phyloP scores from a whole-genome alignment of 2,113 vertebrate species.

The Sisor rabdophorus region DNA sequence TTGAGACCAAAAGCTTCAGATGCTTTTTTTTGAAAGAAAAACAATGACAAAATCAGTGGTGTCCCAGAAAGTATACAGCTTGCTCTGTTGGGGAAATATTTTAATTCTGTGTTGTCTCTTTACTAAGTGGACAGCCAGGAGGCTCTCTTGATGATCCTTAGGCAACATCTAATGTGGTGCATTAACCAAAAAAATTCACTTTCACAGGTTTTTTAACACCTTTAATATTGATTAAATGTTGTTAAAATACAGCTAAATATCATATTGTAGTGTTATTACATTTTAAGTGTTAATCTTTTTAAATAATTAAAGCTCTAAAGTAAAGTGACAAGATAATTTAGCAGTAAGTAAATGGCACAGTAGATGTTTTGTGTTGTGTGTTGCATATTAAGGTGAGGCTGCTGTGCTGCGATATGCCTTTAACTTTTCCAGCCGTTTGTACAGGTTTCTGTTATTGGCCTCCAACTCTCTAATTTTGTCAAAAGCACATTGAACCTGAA shows the following conservation, averaged over 20 bases:
- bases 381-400: slow-evolving; percentile 76
- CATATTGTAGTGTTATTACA: background rate
- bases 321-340: slow-evolving; percentile 1
- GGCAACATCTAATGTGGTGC: too few species aligned
- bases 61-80: too few species aligned
- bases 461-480: slow-evolving; percentile 94
- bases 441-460: slow-evolving; percentile 88
- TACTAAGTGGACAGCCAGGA: too few species aligned
- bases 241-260: background rate
- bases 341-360: background rate
- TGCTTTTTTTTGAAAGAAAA: too few species aligned
- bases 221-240: background rate
- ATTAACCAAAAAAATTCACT: too few species aligned
- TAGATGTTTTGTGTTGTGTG: slow-evolving; percentile 10
- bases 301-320: background rate
- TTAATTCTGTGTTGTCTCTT: too few species aligned
- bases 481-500: slow-evolving; percentile 84
- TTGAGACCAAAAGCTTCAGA: too few species aligned
- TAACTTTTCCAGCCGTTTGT: slow-evolving; percentile 93
- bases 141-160: too few species aligned
- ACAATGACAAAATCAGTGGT: too few species aligned
- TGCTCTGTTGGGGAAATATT: too few species aligned
- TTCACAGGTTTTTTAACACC: too few species aligned
- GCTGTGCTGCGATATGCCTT: slow-evolving; percentile 83
- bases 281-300: background rate